These are phyloP conservation scores for Acleris holmiana DNA, from an alignment of 2,888 invertebrate species.

Conservation along the genomic window DNA sequence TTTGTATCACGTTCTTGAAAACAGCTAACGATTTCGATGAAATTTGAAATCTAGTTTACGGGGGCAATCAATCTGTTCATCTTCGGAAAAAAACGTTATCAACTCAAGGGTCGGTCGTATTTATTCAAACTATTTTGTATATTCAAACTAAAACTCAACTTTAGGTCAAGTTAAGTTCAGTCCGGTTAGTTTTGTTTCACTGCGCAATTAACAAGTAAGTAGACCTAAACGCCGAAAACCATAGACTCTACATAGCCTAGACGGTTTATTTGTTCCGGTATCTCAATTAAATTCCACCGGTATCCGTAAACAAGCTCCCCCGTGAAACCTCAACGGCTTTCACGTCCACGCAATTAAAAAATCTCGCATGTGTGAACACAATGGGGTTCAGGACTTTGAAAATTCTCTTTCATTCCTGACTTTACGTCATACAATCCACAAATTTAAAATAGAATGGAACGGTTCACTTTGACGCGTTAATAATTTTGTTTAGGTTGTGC, in stretches of 20 bases:
- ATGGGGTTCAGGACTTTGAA: slow-evolving; percentile 15
- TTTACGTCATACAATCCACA: background rate
- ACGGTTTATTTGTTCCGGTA: background rate
- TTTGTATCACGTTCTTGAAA: too few relatives aligned
- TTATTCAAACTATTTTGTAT: too few relatives aligned
- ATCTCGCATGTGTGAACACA: slow-evolving; percentile 27
- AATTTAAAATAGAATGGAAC: too few relatives aligned
- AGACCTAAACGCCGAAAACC: background rate
- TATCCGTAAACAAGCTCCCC: slow-evolving; percentile 16
- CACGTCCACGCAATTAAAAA: slow-evolving; percentile 31
- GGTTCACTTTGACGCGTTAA: too few relatives aligned
- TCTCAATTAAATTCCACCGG: slow-evolving; percentile 23
- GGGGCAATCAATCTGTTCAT: too few relatives aligned
- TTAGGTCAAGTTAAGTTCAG: too few relatives aligned
- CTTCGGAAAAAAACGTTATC: too few relatives aligned
- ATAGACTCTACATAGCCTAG: background rate
- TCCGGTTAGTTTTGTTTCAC: background rate
- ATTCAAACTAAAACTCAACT: too few relatives aligned
- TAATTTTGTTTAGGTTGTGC: too few relatives aligned
- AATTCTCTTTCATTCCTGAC: background rate
- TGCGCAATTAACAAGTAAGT: background rate
- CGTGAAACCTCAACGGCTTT: slow-evolving; percentile 21
- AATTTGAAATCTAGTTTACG: too few relatives aligned
- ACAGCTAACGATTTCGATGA: too few relatives aligned
- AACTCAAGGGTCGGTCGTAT: too few relatives aligned